phyloP scores from a whole-genome alignment of 2,797 vertebrate genomes.

The Botia kubotai region DNA sequence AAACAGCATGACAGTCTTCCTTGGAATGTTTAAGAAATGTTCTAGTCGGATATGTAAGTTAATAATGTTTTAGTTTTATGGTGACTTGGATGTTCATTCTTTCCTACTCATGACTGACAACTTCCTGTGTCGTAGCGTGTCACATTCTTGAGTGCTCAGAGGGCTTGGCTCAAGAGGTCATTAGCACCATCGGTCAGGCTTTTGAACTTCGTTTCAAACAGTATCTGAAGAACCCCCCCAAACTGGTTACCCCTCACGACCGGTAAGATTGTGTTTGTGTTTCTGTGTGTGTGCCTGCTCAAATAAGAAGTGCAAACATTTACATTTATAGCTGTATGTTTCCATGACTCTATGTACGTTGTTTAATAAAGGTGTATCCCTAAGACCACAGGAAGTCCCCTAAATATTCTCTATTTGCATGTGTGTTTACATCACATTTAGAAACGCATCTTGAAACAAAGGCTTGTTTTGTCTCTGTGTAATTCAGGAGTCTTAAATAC shows the following conservation, averaged over 20 bases:
- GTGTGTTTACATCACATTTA: too few species aligned
- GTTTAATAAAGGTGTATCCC: background rate
- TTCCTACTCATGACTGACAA: slow-evolving; percentile 3
- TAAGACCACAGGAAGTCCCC: background rate
- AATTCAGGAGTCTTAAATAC: background rate
- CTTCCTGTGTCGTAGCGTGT: slow-evolving; percentile 81
- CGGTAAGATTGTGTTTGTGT: slow-evolving; percentile 74
- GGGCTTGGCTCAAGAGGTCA: slow-evolving; percentile 95
- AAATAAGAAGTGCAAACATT: background rate
- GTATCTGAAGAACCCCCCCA: slow-evolving; percentile 97
- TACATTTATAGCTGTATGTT: background rate
- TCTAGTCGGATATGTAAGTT: background rate
- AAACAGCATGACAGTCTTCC: background rate
- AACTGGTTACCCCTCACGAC: slow-evolving; percentile 95
- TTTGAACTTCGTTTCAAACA: slow-evolving; percentile 98
- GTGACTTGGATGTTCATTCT: background rate
- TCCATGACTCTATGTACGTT: background rate
- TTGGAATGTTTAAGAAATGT: too few species aligned
- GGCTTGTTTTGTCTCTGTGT: background rate
- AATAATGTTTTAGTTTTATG: background rate
- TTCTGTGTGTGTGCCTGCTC: background rate
- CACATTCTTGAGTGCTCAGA: slow-evolving; percentile 97
- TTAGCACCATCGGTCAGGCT: slow-evolving; percentile 97
- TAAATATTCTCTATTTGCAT: background rate
- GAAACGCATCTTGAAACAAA: background rate